Evolutionary conservation across 2,888 invertebrate genomes (phyloP), one percentile per base, ranked within the genome.

Genomic region (Lampropteryx suffumata): DNA sequence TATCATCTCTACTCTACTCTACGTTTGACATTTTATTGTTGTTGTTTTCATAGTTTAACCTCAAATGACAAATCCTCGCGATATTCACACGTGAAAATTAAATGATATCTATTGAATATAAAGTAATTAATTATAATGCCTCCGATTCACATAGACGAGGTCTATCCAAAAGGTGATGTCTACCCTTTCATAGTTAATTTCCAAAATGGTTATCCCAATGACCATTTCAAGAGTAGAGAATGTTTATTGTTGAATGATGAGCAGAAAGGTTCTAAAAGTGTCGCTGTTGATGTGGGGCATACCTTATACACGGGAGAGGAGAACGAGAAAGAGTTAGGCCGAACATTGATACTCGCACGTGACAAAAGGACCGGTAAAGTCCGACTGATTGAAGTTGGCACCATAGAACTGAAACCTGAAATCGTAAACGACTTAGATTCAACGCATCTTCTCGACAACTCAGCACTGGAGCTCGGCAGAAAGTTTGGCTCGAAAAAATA

Each of bases 401-500:
- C 57, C n/a, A 62, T 75, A 0, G 76, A 83, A n/a, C 12, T 87
- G 0, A 81, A 80, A 62, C 84, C 88, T 0, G 24, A 65, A 0
- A 11, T 82, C 0, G 72, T 71, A 50, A 59, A 55, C 0, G 67
- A 76, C 0, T 28, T 68, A 1, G 67, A 73, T 5, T 42, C 65
- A 0, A 42, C 71, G 0, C 65, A 73, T 5, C 24, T 61, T 0
- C 43, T 71, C 0, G 82, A 88, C 11, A 79, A 73, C 0, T 84
- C 78, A 12, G 63, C 71, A 33, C 64, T 84, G 13, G 89, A 89
- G 42, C 73, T 94, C 0, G 92, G 92, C 36, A 92, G 92, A 62
- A 90, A 92, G 57, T 94, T 94, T 65, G 94, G 94, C 1, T 94
- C 94, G 0, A 94, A 94, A 57, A 92, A 87, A 64, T 82, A 84